A percentile compares a stretch with the other conserved stretches of the same genome.
Evolutionary conservation across 2,797 vertebrate genomes (phyloP).

Genomic region (Babyrousa celebensis): DNA sequence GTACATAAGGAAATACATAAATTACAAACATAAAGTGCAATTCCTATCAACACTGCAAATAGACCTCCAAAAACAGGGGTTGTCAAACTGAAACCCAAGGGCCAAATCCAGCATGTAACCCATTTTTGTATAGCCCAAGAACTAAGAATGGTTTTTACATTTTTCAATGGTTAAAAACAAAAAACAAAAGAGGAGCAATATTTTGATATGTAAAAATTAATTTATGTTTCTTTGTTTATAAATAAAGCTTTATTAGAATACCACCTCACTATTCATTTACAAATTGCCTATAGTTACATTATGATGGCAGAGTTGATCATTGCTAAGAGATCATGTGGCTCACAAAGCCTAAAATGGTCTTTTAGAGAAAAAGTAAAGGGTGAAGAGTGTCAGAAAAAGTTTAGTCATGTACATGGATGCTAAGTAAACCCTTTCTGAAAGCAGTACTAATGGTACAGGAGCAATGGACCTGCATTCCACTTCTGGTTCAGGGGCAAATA

Average conservation of each 20-base stretch:
- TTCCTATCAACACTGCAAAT: background rate
- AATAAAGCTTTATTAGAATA: background rate
- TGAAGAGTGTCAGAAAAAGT: background rate
- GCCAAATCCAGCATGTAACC: background rate
- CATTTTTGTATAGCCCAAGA: background rate
- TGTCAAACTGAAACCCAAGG: background rate
- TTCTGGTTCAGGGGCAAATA: background rate
- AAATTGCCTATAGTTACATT: background rate
- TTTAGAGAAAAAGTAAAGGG: slow-evolving; percentile 29
- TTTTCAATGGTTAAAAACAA: slow-evolving; percentile 24
- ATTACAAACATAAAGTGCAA: background rate
- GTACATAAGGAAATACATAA: slow-evolving; percentile 12
- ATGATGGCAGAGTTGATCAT: background rate
- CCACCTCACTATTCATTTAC: background rate
- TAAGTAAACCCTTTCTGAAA: background rate
- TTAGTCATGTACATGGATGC: background rate
- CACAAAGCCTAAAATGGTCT: background rate
- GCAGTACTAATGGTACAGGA: background rate
- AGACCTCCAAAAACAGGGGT: background rate
- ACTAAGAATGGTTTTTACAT: slow-evolving; percentile 13
- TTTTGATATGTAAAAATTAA: slow-evolving; percentile 17
- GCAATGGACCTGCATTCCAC: no score
- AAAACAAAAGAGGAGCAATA: slow-evolving; percentile 53
- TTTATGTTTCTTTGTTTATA: background rate
- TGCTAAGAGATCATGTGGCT: background rate